These are phyloP conservation scores for Dendrolimus houi DNA, from an alignment of 2,888 invertebrate species.

Conservation along the genomic window DNA sequence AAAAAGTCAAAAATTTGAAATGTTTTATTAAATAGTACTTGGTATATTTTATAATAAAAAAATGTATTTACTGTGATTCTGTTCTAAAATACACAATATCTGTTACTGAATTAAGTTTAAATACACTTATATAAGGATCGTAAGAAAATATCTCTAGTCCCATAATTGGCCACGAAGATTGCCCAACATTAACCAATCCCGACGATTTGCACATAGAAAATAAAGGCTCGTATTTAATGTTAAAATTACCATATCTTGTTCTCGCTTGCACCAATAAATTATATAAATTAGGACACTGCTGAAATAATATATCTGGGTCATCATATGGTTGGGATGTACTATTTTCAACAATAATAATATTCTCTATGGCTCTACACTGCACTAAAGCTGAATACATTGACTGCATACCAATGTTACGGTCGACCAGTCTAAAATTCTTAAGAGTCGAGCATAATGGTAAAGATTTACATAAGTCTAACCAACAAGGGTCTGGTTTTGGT, in stretches of 20 bases:
- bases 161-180: conserved; percentile 13
- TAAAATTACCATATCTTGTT: no score
- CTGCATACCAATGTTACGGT: conserved; percentile 1
- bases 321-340: no score
- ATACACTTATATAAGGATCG: conserved; percentile 42
- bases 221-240: conserved; percentile 24
- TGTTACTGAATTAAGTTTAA: conserved; percentile 41
- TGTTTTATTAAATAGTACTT: no score
- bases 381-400: conserved; percentile 36
- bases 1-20: no score
- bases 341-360: conserved; percentile 38
- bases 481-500: conserved; percentile 20
- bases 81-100: conserved; percentile 5
- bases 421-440: conserved; percentile 43
- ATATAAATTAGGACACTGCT: conserved; percentile 43
- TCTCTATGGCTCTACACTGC: conserved; percentile 45
- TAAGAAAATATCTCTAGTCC: conserved; percentile 18
- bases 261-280: conserved; percentile 29
- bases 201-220: conserved; percentile 25
- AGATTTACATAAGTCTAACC: conserved; percentile 23
- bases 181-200: conserved; percentile 26
- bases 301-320: conserved; percentile 28
- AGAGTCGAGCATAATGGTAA: conserved; percentile 34
- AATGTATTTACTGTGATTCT: no score
- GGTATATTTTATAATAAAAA: no score